Conservation (phyloP, 1,140 invertebrate species). For the Apis florea region DNA sequence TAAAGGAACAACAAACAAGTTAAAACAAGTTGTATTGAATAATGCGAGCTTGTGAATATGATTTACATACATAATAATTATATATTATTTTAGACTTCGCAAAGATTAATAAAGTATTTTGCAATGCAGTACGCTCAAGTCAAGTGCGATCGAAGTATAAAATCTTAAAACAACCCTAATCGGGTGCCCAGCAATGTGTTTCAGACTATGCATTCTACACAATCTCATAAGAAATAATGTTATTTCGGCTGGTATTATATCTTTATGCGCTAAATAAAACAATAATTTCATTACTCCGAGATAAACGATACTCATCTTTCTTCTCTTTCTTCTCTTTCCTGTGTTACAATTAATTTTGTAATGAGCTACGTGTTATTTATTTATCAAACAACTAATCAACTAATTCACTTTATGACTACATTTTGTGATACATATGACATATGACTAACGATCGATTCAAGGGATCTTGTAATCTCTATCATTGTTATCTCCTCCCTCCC, state of each 20-base stretch:
- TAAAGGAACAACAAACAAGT: conserved; percentile 11
- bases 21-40: conserved; percentile 48
- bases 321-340: conserved; percentile 44
- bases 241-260: conserved; percentile 23
- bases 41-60: conserved; percentile 72
- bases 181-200: conserved; percentile 47
- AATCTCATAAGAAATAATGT: conserved; percentile 58
- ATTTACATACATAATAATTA: conserved; percentile 78
- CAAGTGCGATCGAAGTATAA: conserved; percentile 73
- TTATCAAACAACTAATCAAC: conserved; percentile 34
- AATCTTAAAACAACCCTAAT: conserved; percentile 69
- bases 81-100: conserved; percentile 72
- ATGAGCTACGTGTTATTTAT: conserved; percentile 28
- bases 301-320: conserved; percentile 45
- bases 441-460: conserved; percentile 9
- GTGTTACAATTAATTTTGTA: conserved; percentile 22
- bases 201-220: conserved; percentile 50
- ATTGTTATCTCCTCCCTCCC: conserved; percentile 22
- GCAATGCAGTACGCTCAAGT: conserved; percentile 58
- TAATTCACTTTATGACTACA: conserved; percentile 3
- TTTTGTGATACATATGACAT: conserved; percentile 2
- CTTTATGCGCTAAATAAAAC: conserved; percentile 55
- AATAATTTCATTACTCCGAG: conserved; percentile 31
- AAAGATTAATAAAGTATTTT: conserved; percentile 70
- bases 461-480: conserved; percentile 15